These are phyloP conservation scores for Nomada ferruginata DNA, from an alignment of 2,888 invertebrate species.

Conservation along the genomic window DNA sequence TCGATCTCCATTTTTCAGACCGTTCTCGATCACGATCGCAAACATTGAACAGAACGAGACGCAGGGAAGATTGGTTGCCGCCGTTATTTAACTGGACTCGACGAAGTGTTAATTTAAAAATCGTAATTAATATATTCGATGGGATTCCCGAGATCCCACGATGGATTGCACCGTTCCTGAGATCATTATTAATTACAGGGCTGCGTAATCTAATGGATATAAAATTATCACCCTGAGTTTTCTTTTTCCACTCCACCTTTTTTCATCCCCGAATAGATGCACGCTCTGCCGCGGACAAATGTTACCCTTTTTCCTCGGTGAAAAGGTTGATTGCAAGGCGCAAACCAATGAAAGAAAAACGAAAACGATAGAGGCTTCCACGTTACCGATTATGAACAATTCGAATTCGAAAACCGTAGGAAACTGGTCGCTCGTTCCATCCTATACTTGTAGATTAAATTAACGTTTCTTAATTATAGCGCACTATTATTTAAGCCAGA, in stretches of 20 bases:
- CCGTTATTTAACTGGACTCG: conserved; percentile 10
- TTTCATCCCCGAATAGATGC: not conserved
- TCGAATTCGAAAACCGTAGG: too few species aligned
- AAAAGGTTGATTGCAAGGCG: conserved; percentile 11
- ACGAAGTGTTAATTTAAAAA: conserved; percentile 52
- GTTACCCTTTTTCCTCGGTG: conserved; percentile 8
- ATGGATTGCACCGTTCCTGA: conserved; percentile 11
- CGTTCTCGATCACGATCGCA: conserved; percentile 19
- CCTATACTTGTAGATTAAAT: too few species aligned
- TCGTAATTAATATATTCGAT: conserved; percentile 45
- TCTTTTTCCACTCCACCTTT: not conserved
- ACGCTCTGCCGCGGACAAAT: conserved; percentile 25
- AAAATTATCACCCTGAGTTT: conserved; percentile 40
- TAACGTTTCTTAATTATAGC: too few species aligned
- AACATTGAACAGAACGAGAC: conserved; percentile 9
- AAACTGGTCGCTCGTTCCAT: too few species aligned
- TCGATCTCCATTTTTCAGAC: too few species aligned
- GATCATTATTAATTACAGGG: conserved; percentile 47
- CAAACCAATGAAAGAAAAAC: not conserved
- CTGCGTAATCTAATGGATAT: conserved; percentile 44
- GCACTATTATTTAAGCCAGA: too few species aligned
- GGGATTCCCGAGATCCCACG: conserved; percentile 32
- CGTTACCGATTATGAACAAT: not conserved
- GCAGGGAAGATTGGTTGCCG: not conserved
- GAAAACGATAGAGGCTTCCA: not conserved